Evolutionary conservation across 2,888 invertebrate genomes (phyloP).

Genomic region (Dasysyrphus tricinctus): DNA sequence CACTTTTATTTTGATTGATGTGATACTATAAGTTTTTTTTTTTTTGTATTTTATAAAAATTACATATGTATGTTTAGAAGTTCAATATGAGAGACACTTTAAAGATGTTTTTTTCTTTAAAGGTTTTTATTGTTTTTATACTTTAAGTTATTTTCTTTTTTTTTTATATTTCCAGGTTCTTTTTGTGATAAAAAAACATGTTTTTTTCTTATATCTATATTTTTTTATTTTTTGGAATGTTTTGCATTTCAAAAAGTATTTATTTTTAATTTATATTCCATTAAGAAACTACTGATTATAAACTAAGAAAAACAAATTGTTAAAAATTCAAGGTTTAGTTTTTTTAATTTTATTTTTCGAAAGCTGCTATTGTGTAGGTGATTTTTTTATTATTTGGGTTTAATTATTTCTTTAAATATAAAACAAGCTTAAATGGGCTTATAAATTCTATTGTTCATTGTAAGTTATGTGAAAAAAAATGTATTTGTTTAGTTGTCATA

Average conservation of each 20-base stretch:
- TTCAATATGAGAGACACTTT: not conserved
- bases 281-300: slow-evolving; percentile 5
- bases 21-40: slow-evolving; percentile 21
- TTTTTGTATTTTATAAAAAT: not conserved
- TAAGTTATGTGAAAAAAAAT: not conserved
- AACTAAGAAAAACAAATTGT: slow-evolving; percentile 10
- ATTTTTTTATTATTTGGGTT: slow-evolving; percentile 1
- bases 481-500: not conserved
- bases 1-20: slow-evolving; percentile 9
- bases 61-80: not conserved
- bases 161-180: slow-evolving; percentile 44
- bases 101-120: slow-evolving; percentile 22
- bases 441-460: not conserved
- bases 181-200: slow-evolving; percentile 57
- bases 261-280: slow-evolving; percentile 28
- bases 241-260: slow-evolving; percentile 41
- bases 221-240: slow-evolving; percentile 1
- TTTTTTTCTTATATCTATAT: slow-evolving; percentile 9
- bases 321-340: not conserved
- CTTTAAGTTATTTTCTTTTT: slow-evolving; percentile 25
- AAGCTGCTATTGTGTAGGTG: not conserved
- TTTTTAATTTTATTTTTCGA: not conserved
- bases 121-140: slow-evolving; percentile 13
- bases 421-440: not conserved
- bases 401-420: not conserved